Evolutionary conservation across 1,140 invertebrate genomes (phyloP), one percentile per base, ranked within the genome.

Genomic region (Gonioctena quinquepunctata): DNA sequence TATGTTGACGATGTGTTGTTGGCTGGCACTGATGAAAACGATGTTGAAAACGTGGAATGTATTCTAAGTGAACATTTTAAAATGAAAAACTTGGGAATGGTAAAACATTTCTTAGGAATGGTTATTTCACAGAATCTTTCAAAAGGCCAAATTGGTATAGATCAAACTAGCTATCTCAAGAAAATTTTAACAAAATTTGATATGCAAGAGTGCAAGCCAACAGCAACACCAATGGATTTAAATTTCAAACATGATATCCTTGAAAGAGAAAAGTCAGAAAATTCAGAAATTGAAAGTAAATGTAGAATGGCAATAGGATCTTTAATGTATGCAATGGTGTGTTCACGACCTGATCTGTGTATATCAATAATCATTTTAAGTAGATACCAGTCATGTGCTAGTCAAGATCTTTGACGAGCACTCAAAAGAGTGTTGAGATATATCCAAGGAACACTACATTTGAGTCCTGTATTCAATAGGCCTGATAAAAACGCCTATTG

Each of bases 251-350:
- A 28, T 18, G 59, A 61, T n/a, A n/a, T n/a, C 2, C 28, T 61
- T 13, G 28, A 61, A 61, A 26, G 59, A 16, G 23, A 28, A 13
- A 27, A 27, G n/a, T 27, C 59, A 23, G 67, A 70, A 54, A 70
- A 23, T 66, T 23, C n/a, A 33, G 60, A 70, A 22, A 26, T 73
- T 1, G 71, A 70, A 68, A 63, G 49, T 11, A 70, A 68, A 13
- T 73, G 68, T 54, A 60, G 72, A 56, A 60, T 49, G 23, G 54
- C 61, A 49, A 70, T 73, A 28, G 68, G 72, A 13, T 67, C 48
- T 16, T 54, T 70, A 28, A 73, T 73, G 72, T 73, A 70, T 66
- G 68, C 68, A 13, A 70, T 68, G 68, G 19, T 70, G 22, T 65
- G 68, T 59, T 49, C 68, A 2, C 49, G 65, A 63, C 72, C 67